phyloP scores from a whole-genome alignment of 2,888 invertebrate genomes.

The Tinea trinotella region DNA sequence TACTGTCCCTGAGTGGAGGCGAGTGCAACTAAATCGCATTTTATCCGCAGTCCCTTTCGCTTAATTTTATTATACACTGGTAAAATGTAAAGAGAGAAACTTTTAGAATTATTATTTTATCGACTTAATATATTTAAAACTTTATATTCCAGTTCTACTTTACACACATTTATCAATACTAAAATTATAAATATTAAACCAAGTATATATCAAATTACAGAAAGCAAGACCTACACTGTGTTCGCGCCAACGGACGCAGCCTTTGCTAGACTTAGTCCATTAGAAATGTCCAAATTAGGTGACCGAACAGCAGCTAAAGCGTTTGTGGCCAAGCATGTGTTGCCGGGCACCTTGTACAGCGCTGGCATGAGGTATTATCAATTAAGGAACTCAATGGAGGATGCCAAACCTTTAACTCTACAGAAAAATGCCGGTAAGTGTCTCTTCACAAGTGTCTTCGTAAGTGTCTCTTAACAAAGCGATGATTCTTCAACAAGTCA shows the following conservation, averaged over 20 bases:
- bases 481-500: no score
- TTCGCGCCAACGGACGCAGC: slow-evolving; percentile 90
- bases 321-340: slow-evolving; percentile 82
- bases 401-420: slow-evolving; percentile 82
- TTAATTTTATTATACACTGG: no score
- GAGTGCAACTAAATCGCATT: no score
- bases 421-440: slow-evolving; percentile 84
- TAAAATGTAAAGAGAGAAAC: no score
- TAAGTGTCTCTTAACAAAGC: no score
- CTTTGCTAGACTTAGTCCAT: slow-evolving; percentile 76
- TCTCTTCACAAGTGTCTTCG: no score
- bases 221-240: slow-evolving; percentile 86
- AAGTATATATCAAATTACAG: slow-evolving; percentile 55
- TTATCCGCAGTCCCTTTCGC: no score
- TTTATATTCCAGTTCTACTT: no score
- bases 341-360: slow-evolving; percentile 85
- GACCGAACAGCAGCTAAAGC: slow-evolving; percentile 78
- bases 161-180: no score
- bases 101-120: no score
- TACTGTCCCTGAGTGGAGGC: no score
- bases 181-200: neutral
- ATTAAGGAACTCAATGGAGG: slow-evolving; percentile 83
- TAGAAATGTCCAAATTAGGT: slow-evolving; percentile 74
- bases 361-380: slow-evolving; percentile 92
- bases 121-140: no score